phyloP scores from a whole-genome alignment of 37 sponge, comb jelly and placozoan genomes.

The Chondrilla cf. caribensis region DNA sequence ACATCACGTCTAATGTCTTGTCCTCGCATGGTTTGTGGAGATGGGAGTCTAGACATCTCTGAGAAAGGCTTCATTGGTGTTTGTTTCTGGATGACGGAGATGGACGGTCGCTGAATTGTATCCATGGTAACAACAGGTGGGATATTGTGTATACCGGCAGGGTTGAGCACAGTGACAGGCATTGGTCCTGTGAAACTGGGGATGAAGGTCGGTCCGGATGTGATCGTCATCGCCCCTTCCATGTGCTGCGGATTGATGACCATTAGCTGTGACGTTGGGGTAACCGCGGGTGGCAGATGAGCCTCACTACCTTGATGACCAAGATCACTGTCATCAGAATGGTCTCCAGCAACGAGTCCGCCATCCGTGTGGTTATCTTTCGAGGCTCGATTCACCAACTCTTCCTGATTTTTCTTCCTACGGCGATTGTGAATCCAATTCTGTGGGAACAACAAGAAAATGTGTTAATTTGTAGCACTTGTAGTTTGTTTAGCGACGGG shows the following conservation, averaged over 20 bases:
- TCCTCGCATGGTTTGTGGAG: background rate
- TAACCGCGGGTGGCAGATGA: background rate
- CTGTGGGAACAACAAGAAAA: constrained; percentile 33
- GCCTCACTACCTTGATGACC: background rate
- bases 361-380: background rate
- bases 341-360: background rate
- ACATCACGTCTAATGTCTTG: too few relatives aligned
- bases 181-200: background rate
- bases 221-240: background rate
- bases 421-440: constrained; percentile 84
- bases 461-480: too few relatives aligned
- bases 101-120: background rate
- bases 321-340: constrained; percentile 15
- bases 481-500: too few relatives aligned
- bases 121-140: constrained; percentile 12
- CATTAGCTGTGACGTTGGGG: background rate
- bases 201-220: constrained; percentile 2
- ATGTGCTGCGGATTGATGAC: background rate
- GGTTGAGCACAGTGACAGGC: background rate
- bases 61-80: background rate
- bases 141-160: background rate
- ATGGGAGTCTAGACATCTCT: background rate
- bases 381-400: background rate
- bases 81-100: constrained; percentile 2
- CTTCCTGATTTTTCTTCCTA: constrained; percentile 33